A percentile compares a stretch with the other conserved stretches of the same genome.
Conservation (phyloP, 2,797 vertebrate species). For the Enoplosus armatus region DNA sequence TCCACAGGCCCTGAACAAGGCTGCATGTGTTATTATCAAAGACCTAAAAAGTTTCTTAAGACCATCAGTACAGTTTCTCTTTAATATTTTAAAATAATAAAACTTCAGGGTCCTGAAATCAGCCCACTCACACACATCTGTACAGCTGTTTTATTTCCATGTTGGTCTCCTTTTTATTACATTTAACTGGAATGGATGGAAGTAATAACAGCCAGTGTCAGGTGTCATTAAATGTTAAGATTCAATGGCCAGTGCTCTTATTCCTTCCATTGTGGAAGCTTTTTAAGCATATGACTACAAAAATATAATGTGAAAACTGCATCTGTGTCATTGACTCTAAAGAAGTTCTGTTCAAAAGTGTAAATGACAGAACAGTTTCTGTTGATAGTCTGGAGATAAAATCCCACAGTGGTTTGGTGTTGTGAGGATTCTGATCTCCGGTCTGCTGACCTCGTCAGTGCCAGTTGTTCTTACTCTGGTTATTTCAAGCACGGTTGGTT, state of each 20-base stretch:
- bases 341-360: background rate
- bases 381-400: background rate
- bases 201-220: too few species aligned
- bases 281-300: background rate
- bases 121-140: too few species aligned
- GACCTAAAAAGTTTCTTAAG: background rate
- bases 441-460: background rate
- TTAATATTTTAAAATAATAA: background rate
- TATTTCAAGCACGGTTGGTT: background rate
- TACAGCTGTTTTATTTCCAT: too few species aligned
- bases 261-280: background rate
- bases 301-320: background rate
- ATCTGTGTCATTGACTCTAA: background rate
- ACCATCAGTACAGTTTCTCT: background rate
- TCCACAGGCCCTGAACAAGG: background rate
- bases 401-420: background rate
- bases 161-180: too few species aligned
- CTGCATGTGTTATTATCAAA: background rate
- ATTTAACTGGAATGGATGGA: too few species aligned
- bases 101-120: too few species aligned
- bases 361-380: background rate
- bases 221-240: background rate
- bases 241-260: background rate
- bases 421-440: background rate
- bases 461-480: conserved; percentile 9